Evolutionary conservation across 2,797 vertebrate genomes (phyloP), one percentile per base, ranked within the genome.

Genomic region (Acipenser transmontanus): DNA sequence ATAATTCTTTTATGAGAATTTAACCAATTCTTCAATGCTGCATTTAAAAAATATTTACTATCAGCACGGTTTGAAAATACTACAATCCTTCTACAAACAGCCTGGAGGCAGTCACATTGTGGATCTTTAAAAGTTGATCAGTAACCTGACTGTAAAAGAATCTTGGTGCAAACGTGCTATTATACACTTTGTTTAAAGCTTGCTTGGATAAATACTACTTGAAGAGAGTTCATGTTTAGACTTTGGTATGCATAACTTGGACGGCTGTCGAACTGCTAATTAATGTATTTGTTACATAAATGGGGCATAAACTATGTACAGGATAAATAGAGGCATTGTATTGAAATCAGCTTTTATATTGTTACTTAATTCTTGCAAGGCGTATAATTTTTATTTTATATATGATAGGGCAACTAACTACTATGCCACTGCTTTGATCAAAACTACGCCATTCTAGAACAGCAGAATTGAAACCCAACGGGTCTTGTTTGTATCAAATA

Each of bases 141-240:
- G 80, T 87, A 86, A 87, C 80, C 61, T 1, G 62, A 68, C 69
- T 59, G 54, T 76, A 78, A 75, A 73, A 63, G 64, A 74, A 67
- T 68, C 69, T 68, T 64, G 70, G 75, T 66, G 72, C 69, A 77
- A 80, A 76, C 72, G 65, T 68, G 47, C 59, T 72, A 34, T 74
- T 75, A 71, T 67, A 62, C 54, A 9, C 50, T 60, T 17, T 50
- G 81, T 81, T 75, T 82, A 84, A 82, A 84, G 82, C 84, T 78
- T 82, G 77, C 69, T 74, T 73, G 76, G 80, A 84, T 86, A 81
- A 85, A 83, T 79, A 73, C 80, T 77, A 70, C 81, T 85, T 71
- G 77, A 52, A 57, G 52, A 66, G 63, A 75, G 71, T 65, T 68
- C 69, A 13, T 70, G 72, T 65, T 60, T 81, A 79, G 82, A 87